phyloP scores from a whole-genome alignment of 2,113 vertebrate genomes.

The Spermophilus dauricus region DNA sequence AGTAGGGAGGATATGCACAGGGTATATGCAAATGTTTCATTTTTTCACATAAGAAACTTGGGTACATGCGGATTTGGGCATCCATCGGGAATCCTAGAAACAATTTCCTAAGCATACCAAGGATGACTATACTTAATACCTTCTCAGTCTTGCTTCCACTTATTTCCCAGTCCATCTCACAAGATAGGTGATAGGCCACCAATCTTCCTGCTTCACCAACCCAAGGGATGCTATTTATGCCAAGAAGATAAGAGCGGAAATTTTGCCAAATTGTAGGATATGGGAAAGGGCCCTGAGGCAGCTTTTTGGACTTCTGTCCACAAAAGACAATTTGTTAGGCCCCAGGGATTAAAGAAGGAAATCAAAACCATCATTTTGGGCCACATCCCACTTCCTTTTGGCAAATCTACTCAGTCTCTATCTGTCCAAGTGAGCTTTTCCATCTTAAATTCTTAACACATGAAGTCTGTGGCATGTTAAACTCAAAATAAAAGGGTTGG shows the following conservation, averaged over 20 bases:
- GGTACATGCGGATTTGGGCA: background rate
- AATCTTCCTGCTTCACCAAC: background rate
- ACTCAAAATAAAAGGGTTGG: slow-evolving; percentile 36
- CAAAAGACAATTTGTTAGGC: slow-evolving; percentile 58
- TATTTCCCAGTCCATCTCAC: background rate
- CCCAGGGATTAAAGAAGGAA: slow-evolving; percentile 64
- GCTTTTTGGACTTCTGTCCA: slow-evolving; percentile 49
- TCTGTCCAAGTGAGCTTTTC: slow-evolving; percentile 53
- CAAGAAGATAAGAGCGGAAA: slow-evolving; percentile 50
- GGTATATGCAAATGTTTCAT: background rate
- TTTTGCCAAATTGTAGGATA: slow-evolving; percentile 29
- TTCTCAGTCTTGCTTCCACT: background rate
- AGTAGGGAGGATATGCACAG: background rate
- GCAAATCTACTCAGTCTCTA: slow-evolving; percentile 1
- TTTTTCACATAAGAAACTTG: background rate
- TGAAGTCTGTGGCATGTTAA: background rate
- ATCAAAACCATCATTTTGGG: slow-evolving; percentile 46
- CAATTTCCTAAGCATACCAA: background rate
- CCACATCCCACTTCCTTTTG: slow-evolving; percentile 46
- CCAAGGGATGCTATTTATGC: background rate
- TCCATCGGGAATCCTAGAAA: background rate
- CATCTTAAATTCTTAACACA: slow-evolving; percentile 53
- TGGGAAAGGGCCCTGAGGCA: slow-evolving; percentile 4
- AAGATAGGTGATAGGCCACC: background rate
- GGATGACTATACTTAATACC: background rate